A percentile compares a stretch with the other conserved stretches of the same genome.
Conservation (phyloP, 1,140 invertebrate species). For the Pachypeltis micranthus region DNA sequence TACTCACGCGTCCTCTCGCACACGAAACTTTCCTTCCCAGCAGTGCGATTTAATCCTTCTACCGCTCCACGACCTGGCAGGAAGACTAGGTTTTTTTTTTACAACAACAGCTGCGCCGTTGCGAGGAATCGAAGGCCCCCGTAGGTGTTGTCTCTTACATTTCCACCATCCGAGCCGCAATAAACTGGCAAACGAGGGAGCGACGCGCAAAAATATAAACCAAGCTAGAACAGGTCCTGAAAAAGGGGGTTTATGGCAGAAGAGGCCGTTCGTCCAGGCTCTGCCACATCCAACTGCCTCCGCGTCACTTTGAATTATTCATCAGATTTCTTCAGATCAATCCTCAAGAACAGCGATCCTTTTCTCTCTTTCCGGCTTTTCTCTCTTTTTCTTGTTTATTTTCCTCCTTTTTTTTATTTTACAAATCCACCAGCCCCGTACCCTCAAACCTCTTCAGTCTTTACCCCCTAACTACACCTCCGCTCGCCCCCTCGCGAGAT, state of each 20-base stretch:
- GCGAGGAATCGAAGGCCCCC: too few species aligned
- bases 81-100: too few species aligned
- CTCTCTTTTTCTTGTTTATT: background rate
- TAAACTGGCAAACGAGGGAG: too few species aligned
- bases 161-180: too few species aligned
- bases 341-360: slow-evolving; percentile 5
- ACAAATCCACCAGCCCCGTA: background rate
- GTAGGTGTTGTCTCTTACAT: too few species aligned
- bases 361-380: background rate
- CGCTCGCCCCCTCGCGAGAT: background rate
- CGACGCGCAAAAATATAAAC: background rate
- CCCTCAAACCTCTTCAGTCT: background rate
- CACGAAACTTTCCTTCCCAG: too few species aligned
- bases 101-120: too few species aligned
- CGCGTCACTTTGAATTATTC: slow-evolving; percentile 3
- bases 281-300: too few species aligned
- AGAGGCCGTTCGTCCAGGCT: background rate
- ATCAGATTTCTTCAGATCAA: background rate
- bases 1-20: too few species aligned
- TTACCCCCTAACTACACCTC: background rate
- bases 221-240: background rate
- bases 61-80: too few species aligned
- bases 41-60: too few species aligned
- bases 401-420: slow-evolving; percentile 2
- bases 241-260: background rate